Evolutionary conservation across 2,888 invertebrate genomes (phyloP), one percentile per base, ranked within the genome.

Genomic region (Meiosimyza platycephala): DNA sequence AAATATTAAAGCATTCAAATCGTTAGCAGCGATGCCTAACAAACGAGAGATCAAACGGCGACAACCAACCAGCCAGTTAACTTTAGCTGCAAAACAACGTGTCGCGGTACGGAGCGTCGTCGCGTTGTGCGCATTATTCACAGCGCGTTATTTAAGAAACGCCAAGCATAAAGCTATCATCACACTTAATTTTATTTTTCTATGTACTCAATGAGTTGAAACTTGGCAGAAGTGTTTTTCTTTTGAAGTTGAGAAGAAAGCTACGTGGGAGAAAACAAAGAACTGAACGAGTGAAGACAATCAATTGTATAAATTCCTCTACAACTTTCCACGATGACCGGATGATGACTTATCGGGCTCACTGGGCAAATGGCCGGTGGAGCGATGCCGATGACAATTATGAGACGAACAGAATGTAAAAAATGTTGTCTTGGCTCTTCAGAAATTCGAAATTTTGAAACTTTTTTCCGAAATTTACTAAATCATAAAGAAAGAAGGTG

Each of bases 1-100:
- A 78, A 78, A 82, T 77, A 85, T 83, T 82, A 82, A 80, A 80
- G 81, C 82, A 84, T 84, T 82, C 78, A 81, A 83, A 81, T 84
- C 81, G 80, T 85, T 84, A 81, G 84, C 81, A 84, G 76, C 81
- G 83, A 81, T 78, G 84, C 85, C 79, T 80, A 81, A 81, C 85
- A 81, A 84, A 85, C 83, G 79, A 85, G 85, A 76, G 76, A 77
- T 78, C 78, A 77, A 78, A 77, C 76, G 40, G 40, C 40, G 77
- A 75, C 73, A 74, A 74, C 54, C 64, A 72, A 76, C 66, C 74
- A 33, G 64, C 59, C 64, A 59, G 50, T 40, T 16, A 54, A 54
- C 54, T 54, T n/a, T 16, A 16, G 11, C 22, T 13, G 22, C 22
- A 18, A 22, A 18, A 47, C 67, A 57, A 48, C 57, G 48, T 48